Evolutionary conservation across 2,888 invertebrate genomes (phyloP).

Genomic region (Platerodrilus igneus): DNA sequence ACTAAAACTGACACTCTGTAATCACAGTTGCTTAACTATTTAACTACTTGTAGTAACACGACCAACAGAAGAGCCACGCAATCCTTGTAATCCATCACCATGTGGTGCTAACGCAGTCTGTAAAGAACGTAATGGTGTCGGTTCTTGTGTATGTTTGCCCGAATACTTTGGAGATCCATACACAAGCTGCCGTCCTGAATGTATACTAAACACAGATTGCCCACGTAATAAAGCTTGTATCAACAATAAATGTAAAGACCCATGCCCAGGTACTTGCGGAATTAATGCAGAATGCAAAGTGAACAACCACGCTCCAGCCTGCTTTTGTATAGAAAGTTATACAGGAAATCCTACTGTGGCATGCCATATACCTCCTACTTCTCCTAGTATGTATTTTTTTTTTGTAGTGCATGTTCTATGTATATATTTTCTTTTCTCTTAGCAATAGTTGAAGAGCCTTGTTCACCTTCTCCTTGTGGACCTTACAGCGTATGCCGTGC

Average conservation of each 20-base stretch:
- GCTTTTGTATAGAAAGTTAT: slow-evolving; percentile 71
- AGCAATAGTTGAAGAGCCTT: slow-evolving; percentile 54
- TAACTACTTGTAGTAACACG: slow-evolving; percentile 54
- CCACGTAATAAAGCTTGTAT: slow-evolving; percentile 70
- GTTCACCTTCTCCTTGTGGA: slow-evolving; percentile 72
- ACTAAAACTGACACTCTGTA: not conserved
- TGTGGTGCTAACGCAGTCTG: slow-evolving; percentile 84
- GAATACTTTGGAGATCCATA: slow-evolving; percentile 87
- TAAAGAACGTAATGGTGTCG: slow-evolving; percentile 75
- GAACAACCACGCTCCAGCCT: slow-evolving; percentile 76
- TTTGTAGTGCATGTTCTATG: slow-evolving; percentile 31
- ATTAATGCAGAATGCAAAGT: slow-evolving; percentile 74
- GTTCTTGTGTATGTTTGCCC: slow-evolving; percentile 75
- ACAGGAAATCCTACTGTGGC: slow-evolving; percentile 67
- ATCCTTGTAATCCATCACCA: slow-evolving; percentile 81
- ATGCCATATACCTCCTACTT: slow-evolving; percentile 44
- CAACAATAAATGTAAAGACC: slow-evolving; percentile 80
- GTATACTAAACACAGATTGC: slow-evolving; percentile 79
- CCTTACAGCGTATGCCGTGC: slow-evolving; percentile 72
- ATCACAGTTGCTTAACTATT: slow-evolving; percentile 31
- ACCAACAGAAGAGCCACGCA: slow-evolving; percentile 59
- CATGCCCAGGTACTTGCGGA: slow-evolving; percentile 79
- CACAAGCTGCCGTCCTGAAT: slow-evolving; percentile 79
- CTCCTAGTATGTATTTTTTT: slow-evolving; percentile 11
- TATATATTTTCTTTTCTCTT: too few relatives aligned